Evolutionary conservation across 2,797 vertebrate species (phyloP).

Genomic region (Phoebastria nigripes): DNA sequence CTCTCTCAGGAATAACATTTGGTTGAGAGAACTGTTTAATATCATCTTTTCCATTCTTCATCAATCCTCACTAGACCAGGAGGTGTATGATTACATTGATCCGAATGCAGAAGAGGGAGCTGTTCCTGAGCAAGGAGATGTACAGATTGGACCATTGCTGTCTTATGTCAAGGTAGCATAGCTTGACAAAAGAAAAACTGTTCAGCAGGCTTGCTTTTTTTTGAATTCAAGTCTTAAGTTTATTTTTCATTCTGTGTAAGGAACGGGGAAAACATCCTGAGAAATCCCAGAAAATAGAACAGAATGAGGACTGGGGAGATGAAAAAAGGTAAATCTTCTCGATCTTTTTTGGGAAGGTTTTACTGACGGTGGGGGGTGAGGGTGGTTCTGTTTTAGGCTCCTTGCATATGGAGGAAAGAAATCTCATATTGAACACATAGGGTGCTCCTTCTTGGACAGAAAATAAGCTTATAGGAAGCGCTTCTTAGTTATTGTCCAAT

Average conservation of each 20-base stretch:
- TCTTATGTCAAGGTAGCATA: constrained; percentile 89
- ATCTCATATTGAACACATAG: not conserved
- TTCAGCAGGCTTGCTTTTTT: not conserved
- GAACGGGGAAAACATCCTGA: constrained; percentile 87
- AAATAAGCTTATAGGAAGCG: not conserved
- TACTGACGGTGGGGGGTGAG: not conserved
- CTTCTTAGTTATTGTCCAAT: not conserved
- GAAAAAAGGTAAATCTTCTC: constrained; percentile 84
- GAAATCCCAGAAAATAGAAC: constrained; percentile 86
- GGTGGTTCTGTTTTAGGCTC: not conserved
- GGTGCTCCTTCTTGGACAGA: not conserved
- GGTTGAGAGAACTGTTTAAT: not conserved
- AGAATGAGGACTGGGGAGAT: constrained; percentile 85
- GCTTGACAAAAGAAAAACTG: not conserved
- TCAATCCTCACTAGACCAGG: constrained; percentile 80
- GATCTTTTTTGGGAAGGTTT: not conserved
- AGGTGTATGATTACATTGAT: constrained; percentile 92
- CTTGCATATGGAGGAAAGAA: not conserved
- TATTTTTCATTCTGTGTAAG: constrained; percentile 67
- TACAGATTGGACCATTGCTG: constrained; percentile 79
- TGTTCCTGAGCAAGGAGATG: constrained; percentile 85
- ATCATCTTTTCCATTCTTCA: constrained; percentile 6
- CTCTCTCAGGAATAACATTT: not conserved
- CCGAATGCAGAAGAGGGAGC: constrained; percentile 85
- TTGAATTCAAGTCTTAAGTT: not conserved